phyloP scores from a whole-genome alignment of 1,140 invertebrate species.

The Drosophila dunni region DNA sequence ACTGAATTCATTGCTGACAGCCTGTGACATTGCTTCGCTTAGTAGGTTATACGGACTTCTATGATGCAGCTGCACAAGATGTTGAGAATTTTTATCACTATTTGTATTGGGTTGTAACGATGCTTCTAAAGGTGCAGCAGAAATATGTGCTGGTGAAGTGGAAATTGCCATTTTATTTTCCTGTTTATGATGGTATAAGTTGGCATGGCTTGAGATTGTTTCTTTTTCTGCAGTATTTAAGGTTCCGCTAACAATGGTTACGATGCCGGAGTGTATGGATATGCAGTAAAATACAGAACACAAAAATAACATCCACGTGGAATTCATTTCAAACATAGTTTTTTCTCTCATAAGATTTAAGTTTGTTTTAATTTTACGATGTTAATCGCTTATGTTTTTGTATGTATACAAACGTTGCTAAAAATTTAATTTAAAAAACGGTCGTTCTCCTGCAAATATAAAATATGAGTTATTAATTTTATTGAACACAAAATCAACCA shows the following conservation, averaged over 20 bases:
- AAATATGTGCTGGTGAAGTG: neutral
- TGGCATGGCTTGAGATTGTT: neutral
- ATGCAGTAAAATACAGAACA: neutral
- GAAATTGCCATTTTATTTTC: constrained; percentile 6
- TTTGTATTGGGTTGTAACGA: neutral
- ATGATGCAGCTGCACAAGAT: constrained; percentile 16
- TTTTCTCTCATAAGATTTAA: too few relatives aligned
- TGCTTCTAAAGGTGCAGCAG: neutral
- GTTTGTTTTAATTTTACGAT: too few relatives aligned
- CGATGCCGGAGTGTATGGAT: neutral
- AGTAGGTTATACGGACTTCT: constrained; percentile 83
- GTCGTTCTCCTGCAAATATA: too few relatives aligned
- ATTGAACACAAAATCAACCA: too few relatives aligned
- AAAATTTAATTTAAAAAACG: too few relatives aligned
- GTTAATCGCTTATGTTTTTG: too few relatives aligned
- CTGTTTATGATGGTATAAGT: neutral
- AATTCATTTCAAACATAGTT: too few relatives aligned
- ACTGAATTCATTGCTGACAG: constrained; percentile 85
- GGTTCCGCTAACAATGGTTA: neutral
- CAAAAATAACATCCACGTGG: too few relatives aligned
- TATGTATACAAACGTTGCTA: too few relatives aligned
- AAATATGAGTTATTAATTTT: too few relatives aligned
- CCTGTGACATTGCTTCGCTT: constrained; percentile 85
- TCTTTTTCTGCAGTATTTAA: neutral
- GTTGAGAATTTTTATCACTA: constrained; percentile 9